These are phyloP conservation scores for Myrmecophaga tridactyla DNA, from an alignment of 2,113 vertebrate species.

Conservation along the genomic window DNA sequence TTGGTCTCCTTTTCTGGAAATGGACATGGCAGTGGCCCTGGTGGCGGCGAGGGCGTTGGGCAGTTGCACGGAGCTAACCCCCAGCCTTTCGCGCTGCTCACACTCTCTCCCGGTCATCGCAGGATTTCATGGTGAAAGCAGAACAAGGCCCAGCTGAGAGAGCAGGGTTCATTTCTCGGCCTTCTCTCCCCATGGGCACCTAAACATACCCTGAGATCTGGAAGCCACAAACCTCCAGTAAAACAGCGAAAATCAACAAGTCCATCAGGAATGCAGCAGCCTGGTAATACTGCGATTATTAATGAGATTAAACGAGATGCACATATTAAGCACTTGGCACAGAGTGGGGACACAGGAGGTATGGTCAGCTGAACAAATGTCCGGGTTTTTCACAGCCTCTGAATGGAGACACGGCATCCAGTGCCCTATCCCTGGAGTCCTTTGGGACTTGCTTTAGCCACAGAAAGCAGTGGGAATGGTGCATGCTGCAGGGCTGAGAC, in stretches of 20 bases:
- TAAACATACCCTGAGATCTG: not conserved
- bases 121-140: not conserved
- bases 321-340: rapidly evolving
- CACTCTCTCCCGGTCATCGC: not conserved
- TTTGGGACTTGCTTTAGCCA: not conserved
- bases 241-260: rapidly evolving
- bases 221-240: rapidly evolving
- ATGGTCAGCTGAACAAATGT: not conserved
- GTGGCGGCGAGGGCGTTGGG: too few relatives aligned
- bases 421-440: not conserved
- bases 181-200: not conserved
- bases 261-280: rapidly evolving
- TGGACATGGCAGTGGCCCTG: rapidly evolving
- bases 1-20: not conserved
- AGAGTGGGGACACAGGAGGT: not conserved
- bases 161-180: rapidly evolving
- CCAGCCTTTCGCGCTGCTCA: rapidly evolving
- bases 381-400: not conserved
- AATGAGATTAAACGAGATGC: not conserved
- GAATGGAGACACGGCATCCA: not conserved
- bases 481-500: not conserved
- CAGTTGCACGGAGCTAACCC: not conserved
- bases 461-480: rapidly evolving
- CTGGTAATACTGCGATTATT: too few relatives aligned
- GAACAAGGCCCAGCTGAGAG: not conserved